phyloP scores from a whole-genome alignment of 2,888 invertebrate species.

The Apeira syringaria region DNA sequence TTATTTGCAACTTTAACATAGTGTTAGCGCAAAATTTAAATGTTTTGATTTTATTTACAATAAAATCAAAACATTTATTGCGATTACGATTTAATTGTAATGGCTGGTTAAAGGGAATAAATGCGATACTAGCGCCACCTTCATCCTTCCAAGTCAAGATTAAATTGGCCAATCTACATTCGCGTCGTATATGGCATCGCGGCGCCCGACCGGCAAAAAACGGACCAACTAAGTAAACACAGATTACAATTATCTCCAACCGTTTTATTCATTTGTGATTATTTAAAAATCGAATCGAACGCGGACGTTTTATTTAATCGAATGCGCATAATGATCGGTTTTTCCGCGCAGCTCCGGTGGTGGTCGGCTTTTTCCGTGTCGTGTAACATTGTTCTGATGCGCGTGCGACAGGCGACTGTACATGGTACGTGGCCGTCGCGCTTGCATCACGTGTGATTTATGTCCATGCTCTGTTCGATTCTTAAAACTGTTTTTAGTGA shows the following conservation, averaged over 20 bases:
- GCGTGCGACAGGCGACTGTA: constrained; percentile 38
- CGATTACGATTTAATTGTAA: constrained; percentile 36
- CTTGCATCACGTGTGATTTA: constrained; percentile 63
- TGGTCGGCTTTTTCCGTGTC: constrained; percentile 74
- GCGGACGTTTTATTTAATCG: constrained; percentile 64
- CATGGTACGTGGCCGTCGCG: constrained; percentile 29
- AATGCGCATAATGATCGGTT: constrained; percentile 77
- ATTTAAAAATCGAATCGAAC: constrained; percentile 56
- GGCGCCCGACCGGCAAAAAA: constrained; percentile 67
- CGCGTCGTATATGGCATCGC: constrained; percentile 60
- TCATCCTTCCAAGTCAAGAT: constrained; percentile 63
- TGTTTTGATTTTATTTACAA: constrained; percentile 34
- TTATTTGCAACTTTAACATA: constrained; percentile 32
- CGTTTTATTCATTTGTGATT: constrained; percentile 73
- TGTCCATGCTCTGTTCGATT: constrained; percentile 65
- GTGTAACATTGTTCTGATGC: constrained; percentile 67
- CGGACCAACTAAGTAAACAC: constrained; percentile 69
- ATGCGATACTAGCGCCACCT: constrained; percentile 54
- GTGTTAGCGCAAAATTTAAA: constrained; percentile 28
- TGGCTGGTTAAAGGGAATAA: constrained; percentile 35
- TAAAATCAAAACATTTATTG: too few relatives aligned
- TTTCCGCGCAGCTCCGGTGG: constrained; percentile 66
- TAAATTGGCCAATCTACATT: constrained; percentile 76
- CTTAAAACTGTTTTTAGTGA: constrained; percentile 66
- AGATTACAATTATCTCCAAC: constrained; percentile 80